Percentiles rank a stretch among this genome's conserved stretches.
These are phyloP conservation scores for Drosophila tani DNA, from an alignment of 1,140 invertebrate genomes.

Conservation along the genomic window DNA sequence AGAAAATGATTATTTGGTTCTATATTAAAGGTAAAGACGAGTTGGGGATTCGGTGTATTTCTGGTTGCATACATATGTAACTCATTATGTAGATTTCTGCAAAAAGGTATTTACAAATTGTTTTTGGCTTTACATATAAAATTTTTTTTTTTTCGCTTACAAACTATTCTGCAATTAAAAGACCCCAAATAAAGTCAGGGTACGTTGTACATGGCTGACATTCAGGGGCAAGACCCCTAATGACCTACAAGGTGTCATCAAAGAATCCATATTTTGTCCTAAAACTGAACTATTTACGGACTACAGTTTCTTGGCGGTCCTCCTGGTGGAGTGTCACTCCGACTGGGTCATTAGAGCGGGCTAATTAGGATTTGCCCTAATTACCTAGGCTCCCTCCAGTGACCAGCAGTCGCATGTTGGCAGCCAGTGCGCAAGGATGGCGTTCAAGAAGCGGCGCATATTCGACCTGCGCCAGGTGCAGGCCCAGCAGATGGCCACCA, in stretches of 20 bases:
- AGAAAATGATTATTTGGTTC: too few species aligned
- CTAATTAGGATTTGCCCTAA: conserved; percentile 45
- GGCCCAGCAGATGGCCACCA: conserved; percentile 43
- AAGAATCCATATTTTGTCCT: conserved; percentile 74
- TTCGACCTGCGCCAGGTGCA: conserved; percentile 66
- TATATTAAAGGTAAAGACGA: too few species aligned
- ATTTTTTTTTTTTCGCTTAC: too few species aligned
- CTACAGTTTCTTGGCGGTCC: conserved; percentile 88
- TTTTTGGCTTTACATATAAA: too few species aligned
- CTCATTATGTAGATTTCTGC: too few species aligned
- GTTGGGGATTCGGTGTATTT: too few species aligned
- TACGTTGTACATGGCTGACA: conserved; percentile 85
- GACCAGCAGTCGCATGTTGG: conserved; percentile 4
- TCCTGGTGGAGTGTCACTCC: conserved; percentile 83
- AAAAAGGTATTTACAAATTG: too few species aligned
- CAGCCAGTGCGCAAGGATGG: conserved; percentile 34
- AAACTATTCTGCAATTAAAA: too few species aligned
- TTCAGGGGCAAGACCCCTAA: conserved; percentile 64
- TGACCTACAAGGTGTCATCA: conserved; percentile 18
- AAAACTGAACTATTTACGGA: conserved; percentile 88
- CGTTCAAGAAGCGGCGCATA: conserved; percentile 71
- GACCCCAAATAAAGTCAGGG: too few species aligned
- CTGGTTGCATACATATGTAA: too few species aligned
- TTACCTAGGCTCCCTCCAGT: not conserved
- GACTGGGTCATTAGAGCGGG: conserved; percentile 52